Evolutionary conservation across 2,888 invertebrate genomes (phyloP), one percentile per base, ranked within the genome.

Genomic region (Agrilus mali): DNA sequence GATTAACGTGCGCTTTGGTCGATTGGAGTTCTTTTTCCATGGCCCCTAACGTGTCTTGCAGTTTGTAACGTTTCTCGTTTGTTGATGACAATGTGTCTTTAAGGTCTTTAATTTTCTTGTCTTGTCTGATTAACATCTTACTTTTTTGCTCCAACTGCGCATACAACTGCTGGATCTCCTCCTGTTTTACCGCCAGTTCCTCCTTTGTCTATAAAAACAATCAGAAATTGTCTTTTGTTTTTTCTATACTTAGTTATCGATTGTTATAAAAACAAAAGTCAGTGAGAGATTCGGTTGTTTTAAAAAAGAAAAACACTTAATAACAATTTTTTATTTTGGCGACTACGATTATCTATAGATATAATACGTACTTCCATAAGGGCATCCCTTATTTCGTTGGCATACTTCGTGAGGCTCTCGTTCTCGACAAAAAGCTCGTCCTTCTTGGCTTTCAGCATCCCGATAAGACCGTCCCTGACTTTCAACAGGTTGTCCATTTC

Each of bases 401-500:
- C 58, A 51, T 63, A 65, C 48, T 54, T 56, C 16, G 55, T 55
- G 17, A 65, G 47, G 45, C 61, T 64, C 51, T 72, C 70, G 41
- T 69, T 70, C 54, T 72, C 72, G 53, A 72, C 68, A 46, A 73
- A 66, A 1, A 72, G 64, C 50, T 74, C 74, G 52, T 74, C 73
- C 50, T 72, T 72, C 36, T 63, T 61, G 1, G 56, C 52, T 57
- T 77, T 75, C 47, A 78, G 61, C 61, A 77, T 68, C 38, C 69
- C 71, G 50, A 77, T 72, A 49, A 80, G 60, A 52, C 77, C 78
- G 49, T 77, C 76, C 8, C 76, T 69, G 53, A 74, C 73, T 67
- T 75, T 75, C 51, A 78, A 67, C 52, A 76, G 68, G 59, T 74
- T 75, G 62, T 74, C 74, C 69, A 77, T 75, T 54, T 76, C 74